Conservation (phyloP, 2,113 vertebrate species). For the Tachysurus vachellii region DNA sequence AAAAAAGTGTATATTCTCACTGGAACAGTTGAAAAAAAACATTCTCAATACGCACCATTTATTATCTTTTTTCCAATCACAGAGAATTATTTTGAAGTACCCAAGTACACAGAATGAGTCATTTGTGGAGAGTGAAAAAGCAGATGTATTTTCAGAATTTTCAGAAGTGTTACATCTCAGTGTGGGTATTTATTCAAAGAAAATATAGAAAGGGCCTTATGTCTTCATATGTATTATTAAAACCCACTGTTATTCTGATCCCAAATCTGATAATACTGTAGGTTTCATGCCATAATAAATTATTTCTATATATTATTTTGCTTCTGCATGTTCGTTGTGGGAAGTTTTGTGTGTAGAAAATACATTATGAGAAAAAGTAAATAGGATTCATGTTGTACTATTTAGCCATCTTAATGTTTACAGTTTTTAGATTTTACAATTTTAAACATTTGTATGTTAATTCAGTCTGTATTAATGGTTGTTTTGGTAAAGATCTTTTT, state of each 20-base stretch:
- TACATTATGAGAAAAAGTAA: not conserved
- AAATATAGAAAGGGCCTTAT: no score
- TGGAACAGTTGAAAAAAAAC: constrained; percentile 18
- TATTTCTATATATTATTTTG: not conserved
- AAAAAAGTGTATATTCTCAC: constrained; percentile 18
- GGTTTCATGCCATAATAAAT: not conserved
- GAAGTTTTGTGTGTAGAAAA: not conserved
- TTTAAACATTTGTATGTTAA: not conserved
- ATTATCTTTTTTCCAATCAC: constrained; percentile 5
- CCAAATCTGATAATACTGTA: not conserved
- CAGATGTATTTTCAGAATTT: not conserved
- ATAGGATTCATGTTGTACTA: not conserved
- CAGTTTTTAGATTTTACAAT: not conserved
- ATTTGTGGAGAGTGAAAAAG: constrained; percentile 6
- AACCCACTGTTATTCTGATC: not conserved
- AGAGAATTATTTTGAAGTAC: constrained; percentile 19
- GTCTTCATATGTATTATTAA: not conserved
- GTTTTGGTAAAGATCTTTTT: not conserved
- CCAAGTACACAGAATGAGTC: constrained; percentile 30
- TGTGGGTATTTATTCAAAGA: not conserved
- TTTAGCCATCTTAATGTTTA: not conserved
- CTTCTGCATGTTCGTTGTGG: not conserved
- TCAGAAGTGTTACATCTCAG: not conserved
- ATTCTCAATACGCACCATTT: constrained; percentile 1
- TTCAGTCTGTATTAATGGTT: not conserved